Conservation (phyloP, 2,888 invertebrate species). For the Papilio gigon region DNA sequence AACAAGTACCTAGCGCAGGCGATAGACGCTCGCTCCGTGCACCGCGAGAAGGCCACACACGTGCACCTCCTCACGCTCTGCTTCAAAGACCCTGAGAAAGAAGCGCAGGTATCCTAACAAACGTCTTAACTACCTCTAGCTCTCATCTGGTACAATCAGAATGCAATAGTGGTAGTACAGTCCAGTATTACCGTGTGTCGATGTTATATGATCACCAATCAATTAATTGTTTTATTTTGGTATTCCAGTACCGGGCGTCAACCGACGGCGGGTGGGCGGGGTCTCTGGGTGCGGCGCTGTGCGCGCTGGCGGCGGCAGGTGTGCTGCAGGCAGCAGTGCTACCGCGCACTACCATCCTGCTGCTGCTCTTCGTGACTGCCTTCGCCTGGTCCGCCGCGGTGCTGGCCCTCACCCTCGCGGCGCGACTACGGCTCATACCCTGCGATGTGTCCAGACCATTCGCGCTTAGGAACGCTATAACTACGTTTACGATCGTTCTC, state of each 20-base stretch:
- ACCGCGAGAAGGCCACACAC: constrained; percentile 94
- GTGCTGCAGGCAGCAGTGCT: constrained; percentile 89
- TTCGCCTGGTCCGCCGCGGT: constrained; percentile 96
- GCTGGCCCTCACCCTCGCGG: constrained; percentile 91
- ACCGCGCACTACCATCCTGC: constrained; percentile 91
- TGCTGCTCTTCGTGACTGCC: constrained; percentile 92
- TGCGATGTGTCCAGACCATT: constrained; percentile 94
- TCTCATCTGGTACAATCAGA: not conserved
- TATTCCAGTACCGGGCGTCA: constrained; percentile 90
- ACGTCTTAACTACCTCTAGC: too few species aligned
- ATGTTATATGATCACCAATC: too few species aligned
- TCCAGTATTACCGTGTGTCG: too few species aligned
- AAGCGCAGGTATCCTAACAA: constrained; percentile 84
- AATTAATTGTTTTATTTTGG: constrained; percentile 11
- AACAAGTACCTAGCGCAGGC: constrained; percentile 96
- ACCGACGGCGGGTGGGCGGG: constrained; percentile 93
- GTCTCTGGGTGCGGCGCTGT: constrained; percentile 89
- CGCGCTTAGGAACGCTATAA: constrained; percentile 90
- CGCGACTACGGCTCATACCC: constrained; percentile 90
- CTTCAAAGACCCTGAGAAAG: constrained; percentile 92
- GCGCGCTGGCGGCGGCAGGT: constrained; percentile 89
- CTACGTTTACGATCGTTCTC: constrained; percentile 92
- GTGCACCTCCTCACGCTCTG: constrained; percentile 92
- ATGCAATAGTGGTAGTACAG: too few species aligned
- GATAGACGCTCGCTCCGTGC: constrained; percentile 94